A percentile compares a stretch with the other conserved stretches of the same genome.
These are phyloP conservation scores for Malurus elegans DNA, from an alignment of 2,113 vertebrate species.

Conservation along the genomic window DNA sequence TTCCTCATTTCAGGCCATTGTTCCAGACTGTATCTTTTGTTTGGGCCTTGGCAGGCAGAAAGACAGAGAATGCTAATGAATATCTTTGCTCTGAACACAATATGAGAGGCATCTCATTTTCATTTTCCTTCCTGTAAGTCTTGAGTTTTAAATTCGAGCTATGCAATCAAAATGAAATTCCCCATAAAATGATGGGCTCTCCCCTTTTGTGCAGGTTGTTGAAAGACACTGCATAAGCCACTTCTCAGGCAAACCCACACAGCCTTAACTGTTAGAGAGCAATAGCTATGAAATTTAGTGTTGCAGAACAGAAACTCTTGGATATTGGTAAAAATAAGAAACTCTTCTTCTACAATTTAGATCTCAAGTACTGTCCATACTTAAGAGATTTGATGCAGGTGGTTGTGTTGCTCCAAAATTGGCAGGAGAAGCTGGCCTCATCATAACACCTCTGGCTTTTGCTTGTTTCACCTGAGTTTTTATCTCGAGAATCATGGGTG, in stretches of 20 bases:
- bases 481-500: background rate
- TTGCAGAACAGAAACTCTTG: background rate
- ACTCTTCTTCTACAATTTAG: background rate
- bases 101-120: slow-evolving; percentile 44
- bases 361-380: background rate
- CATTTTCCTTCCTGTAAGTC: slow-evolving; percentile 7
- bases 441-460: background rate
- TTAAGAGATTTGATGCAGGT: background rate
- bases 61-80: slow-evolving; percentile 51
- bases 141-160: slow-evolving; percentile 36
- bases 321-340: background rate
- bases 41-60: slow-evolving; percentile 57
- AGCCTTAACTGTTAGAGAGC: background rate
- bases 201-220: background rate
- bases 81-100: background rate
- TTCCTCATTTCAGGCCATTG: slow-evolving; percentile 56
- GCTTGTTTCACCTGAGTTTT: background rate
- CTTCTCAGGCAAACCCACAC: background rate
- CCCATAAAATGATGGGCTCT: background rate
- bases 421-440: slow-evolving; percentile 30
- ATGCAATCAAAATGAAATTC: background rate
- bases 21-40: slow-evolving; percentile 58
- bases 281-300: background rate
- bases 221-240: background rate
- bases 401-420: background rate